These are phyloP conservation scores for Patiria miniata DNA, from an alignment of 35 echinoderm and acorn worm genomes.

Conservation along the genomic window DNA sequence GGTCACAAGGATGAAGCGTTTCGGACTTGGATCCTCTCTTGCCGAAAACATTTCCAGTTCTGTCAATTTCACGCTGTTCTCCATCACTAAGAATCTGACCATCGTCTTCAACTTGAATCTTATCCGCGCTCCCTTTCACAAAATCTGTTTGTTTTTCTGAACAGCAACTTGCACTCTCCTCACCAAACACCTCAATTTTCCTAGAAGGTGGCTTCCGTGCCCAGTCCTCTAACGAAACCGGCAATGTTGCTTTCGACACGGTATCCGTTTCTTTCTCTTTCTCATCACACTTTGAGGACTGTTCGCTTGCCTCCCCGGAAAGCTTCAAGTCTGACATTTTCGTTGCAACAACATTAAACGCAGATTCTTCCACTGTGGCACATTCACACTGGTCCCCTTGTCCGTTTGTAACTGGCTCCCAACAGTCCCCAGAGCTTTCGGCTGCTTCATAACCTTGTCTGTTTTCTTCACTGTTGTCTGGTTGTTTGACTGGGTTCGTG, in stretches of 20 bases:
- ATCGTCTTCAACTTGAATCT: neutral
- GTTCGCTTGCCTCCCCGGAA: neutral
- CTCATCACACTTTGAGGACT: neutral
- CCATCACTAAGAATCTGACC: neutral
- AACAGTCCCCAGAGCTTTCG: too few species aligned
- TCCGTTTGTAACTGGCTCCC: neutral
- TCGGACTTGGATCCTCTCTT: too few species aligned
- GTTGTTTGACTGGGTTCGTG: neutral
- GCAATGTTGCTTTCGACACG: conserved; percentile 22
- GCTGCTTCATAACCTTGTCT: too few species aligned
- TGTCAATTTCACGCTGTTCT: neutral
- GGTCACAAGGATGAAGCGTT: neutral
- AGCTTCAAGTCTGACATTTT: conserved; percentile 1
- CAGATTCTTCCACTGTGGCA: too few species aligned
- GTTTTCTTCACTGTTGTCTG: too few species aligned
- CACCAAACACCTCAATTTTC: conserved; percentile 43
- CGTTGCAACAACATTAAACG: neutral
- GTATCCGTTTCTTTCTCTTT: neutral
- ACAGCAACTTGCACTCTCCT: neutral
- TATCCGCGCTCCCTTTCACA: neutral
- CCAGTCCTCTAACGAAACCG: conserved; percentile 21
- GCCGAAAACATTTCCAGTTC: neutral
- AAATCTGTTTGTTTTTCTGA: neutral
- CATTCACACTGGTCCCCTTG: neutral
- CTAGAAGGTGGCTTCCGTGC: neutral